Evolutionary conservation across 2,888 invertebrate genomes (phyloP), one percentile per base, ranked within the genome.

Genomic region (Drosophila percnosoma): DNA sequence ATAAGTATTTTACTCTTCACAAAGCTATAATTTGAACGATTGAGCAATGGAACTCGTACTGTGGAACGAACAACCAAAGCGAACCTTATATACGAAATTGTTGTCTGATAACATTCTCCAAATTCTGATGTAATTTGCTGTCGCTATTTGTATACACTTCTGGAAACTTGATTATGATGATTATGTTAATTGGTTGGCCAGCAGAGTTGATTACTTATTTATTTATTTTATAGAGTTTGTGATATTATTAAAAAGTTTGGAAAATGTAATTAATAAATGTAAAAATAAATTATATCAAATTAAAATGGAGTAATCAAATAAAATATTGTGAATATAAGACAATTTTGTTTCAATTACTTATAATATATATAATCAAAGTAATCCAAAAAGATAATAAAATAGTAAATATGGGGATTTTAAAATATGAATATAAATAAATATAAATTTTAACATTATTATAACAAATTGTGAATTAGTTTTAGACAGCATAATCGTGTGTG

Each of bases 21-120:
- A 21, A 8, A 34, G 29, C 27, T 66, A 18, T 38, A 57, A n/a
- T 60, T 13, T 55, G 31, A 60, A 51, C 61, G 40, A 3, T 68
- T 68, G 11, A 45, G 11, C 34, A 38, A 34, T 34, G n/a, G 52
- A 69, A 48, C 42, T 68, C 36, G 38, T 36, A 68, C 70, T 71
- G 63, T 1, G 11, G 21, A n/a, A n/a, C 0, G 11, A 52, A 21
- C 34, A 54, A 51, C 1, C 57, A 24, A 48, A 38, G 4, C 27
- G 31, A n/a, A 33, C 45, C 13, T 63, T 69, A 71, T 36, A 70
- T 71, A 69, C 70, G 13, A 34, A 36, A 13, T 6, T 8, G 8
- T n/a, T 49, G n/a, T 34, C 69, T 61, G 55, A 70, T 61, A 55
- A 27, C 42, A 51, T 33, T 61, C 13, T n/a, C 0, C 13, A 24